Evolutionary conservation across 2,113 vertebrate species (phyloP), one percentile per base, ranked within the genome.

Genomic region (Azemiops feae): DNA sequence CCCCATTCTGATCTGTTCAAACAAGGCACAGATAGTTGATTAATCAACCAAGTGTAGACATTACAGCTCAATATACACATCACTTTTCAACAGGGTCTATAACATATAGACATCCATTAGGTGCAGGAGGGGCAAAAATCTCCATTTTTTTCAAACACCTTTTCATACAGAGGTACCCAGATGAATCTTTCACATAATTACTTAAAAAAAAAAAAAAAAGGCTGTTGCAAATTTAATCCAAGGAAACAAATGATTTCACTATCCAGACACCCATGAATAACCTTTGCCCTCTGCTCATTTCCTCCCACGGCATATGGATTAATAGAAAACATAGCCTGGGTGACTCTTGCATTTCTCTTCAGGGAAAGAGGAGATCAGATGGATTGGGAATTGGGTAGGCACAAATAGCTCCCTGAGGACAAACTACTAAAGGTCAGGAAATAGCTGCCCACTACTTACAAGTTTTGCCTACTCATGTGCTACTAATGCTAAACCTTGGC

Each of bases 381-480:
- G 45, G 39, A 45, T 47, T 58, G 69, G 54, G 69, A 90, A 60
- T 52, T 86, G 88, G 85, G 74, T 39, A 45, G 85, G 88, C 14
- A 22, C 89, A 64, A 93, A 93, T 60, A 90, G 74, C 55, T 93
- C 92, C 89, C 92, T 0, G 11, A 22, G 87, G 87, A 64, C 69
- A 34, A 93, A 60, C 55, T 20, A 60, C 55, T 47, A 90, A 69
- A 89, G 81, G 89, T 69, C 92, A 87, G 16, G 74, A 23, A 64
- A 64, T 30, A 27, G n/a, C 45, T 86, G 88, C 43, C 74, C 55
- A 39, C 39, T 45, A 43, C 20, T 14, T 85, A 34, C 69, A 85
- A 74, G 60, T 93, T 85, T 34, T n/a, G 50, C 43, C 69, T 25
- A 85, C 87, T 50, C 22, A 12, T 3, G 27, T 85, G 52, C 88